phyloP scores from a whole-genome alignment of 2,888 invertebrate species.

The Protophormia terraenovae region DNA sequence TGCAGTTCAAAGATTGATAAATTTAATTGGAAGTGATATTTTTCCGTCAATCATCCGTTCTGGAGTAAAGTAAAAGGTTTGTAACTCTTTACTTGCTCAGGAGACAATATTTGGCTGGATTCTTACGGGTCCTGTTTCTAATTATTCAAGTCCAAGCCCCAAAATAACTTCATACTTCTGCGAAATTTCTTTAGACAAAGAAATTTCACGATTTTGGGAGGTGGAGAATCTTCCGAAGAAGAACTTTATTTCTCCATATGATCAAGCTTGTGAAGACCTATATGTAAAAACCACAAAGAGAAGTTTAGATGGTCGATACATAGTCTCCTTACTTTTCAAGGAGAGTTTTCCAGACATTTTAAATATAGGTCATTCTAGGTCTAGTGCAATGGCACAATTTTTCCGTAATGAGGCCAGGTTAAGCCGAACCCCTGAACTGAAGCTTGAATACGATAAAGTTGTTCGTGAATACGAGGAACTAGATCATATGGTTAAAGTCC shows the following conservation, averaged over 20 bases:
- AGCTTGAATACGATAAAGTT: background rate
- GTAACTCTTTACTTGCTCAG: background rate
- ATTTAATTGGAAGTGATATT: background rate
- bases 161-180: no score
- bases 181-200: no score
- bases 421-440: background rate
- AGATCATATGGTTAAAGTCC: no score
- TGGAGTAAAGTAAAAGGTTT: background rate
- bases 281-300: background rate
- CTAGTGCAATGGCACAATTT: no score
- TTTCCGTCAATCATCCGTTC: background rate
- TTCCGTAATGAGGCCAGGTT: no score
- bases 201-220: no score
- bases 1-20: no score
- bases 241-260: background rate
- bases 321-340: background rate
- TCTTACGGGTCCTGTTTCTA: no score
- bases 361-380: no score
- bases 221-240: constrained; percentile 10
- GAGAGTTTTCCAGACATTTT: no score
- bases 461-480: background rate
- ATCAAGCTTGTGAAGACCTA: background rate
- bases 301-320: background rate
- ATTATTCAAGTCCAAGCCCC: no score
- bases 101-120: no score